These are phyloP conservation scores for Thalassarche chlororhynchos DNA, from an alignment of 2,113 vertebrate species.

Conservation along the genomic window DNA sequence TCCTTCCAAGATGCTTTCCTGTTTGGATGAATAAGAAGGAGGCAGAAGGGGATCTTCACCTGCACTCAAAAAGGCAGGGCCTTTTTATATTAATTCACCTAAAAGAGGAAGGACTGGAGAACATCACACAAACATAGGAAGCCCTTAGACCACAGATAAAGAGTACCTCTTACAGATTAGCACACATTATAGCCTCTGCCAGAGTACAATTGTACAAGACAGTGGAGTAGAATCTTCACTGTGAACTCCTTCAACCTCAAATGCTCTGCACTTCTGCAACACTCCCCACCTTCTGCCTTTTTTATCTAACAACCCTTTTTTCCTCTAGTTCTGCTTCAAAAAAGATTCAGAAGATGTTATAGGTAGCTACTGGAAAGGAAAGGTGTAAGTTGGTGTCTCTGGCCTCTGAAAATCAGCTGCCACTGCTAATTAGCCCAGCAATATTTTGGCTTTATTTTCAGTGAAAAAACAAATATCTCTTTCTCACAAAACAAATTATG, in stretches of 20 bases:
- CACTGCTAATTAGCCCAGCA: background rate
- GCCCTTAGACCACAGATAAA: background rate
- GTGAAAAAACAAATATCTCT: background rate
- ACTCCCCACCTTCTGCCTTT: background rate
- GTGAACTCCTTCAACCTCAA: background rate
- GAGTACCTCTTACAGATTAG: background rate
- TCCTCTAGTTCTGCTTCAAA: background rate
- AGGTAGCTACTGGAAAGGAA: background rate
- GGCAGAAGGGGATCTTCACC: background rate
- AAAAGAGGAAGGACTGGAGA: background rate
- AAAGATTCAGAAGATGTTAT: background rate
- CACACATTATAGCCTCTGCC: background rate
- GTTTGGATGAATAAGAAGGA: background rate
- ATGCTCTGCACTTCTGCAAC: background rate
- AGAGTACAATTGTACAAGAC: background rate
- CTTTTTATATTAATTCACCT: background rate
- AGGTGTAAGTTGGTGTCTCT: background rate
- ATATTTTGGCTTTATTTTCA: background rate
- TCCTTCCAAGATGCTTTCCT: background rate
- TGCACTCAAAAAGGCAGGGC: background rate
- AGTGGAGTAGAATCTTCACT: background rate
- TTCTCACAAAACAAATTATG: background rate
- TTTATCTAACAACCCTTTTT: background rate
- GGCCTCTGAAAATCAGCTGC: background rate
- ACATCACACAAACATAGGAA: background rate